Percentiles rank a stretch among this genome's conserved stretches.
Evolutionary conservation across 2,797 vertebrate species (phyloP).

Genomic region (Vultur gryphus): DNA sequence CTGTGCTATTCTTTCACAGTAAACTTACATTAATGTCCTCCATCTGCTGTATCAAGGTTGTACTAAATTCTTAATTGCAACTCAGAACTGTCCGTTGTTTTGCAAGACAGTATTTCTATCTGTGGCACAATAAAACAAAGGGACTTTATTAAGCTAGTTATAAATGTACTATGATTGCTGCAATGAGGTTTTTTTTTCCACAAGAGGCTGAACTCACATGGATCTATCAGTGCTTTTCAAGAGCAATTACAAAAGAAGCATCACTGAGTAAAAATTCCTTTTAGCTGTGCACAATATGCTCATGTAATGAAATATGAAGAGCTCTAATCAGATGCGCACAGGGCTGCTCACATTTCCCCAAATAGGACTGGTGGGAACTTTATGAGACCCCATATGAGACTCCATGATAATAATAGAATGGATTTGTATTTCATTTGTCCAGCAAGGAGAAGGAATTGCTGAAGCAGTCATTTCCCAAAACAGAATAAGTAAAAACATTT

Average conservation of each 20-base stretch:
- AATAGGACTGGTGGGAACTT: neutral
- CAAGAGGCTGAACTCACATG: neutral
- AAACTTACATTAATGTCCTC: neutral
- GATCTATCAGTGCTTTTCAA: neutral
- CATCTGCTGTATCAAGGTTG: neutral
- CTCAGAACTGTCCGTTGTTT: neutral
- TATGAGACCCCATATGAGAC: neutral
- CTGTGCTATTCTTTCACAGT: neutral
- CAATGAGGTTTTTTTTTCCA: neutral
- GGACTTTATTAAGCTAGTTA: neutral
- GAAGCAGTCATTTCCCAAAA: neutral
- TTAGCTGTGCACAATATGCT: neutral
- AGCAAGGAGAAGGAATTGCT: neutral
- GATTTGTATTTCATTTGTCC: neutral
- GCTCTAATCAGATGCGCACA: neutral
- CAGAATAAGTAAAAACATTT: neutral
- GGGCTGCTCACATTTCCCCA: neutral
- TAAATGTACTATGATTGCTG: neutral
- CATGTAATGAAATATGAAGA: neutral
- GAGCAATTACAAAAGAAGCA: neutral
- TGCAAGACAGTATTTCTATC: neutral
- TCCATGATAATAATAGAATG: neutral
- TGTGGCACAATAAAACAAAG: neutral
- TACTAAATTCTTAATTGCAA: neutral
- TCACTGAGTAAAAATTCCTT: neutral